Evolutionary conservation across 2,888 invertebrate genomes (phyloP).

Genomic region (Chrysina gloriosa): DNA sequence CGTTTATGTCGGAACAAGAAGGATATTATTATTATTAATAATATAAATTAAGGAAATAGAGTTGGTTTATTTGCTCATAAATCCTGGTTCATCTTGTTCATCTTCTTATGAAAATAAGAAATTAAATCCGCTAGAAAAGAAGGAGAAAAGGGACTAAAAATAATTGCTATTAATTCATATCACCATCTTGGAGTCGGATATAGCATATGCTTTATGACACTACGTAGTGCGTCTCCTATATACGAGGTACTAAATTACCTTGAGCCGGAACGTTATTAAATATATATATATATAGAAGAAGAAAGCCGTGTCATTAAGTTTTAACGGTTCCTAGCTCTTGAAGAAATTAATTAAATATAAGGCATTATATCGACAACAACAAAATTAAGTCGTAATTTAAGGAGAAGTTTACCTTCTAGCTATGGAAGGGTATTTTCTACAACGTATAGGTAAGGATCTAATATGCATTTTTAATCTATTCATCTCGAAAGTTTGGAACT

Average conservation of each 20-base stretch:
- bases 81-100: not conserved
- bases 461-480: constrained; percentile 54
- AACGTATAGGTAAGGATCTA: constrained; percentile 39
- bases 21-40: no score
- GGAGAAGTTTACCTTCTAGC: constrained; percentile 16
- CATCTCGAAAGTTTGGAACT: constrained; percentile 50
- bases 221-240: constrained; percentile 13
- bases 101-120: constrained; percentile 34
- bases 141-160: constrained; percentile 11
- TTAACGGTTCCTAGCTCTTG: constrained; percentile 13
- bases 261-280: constrained; percentile 15
- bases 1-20: no score
- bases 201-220: constrained; percentile 20
- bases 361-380: constrained; percentile 36
- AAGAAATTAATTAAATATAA: constrained; percentile 41
- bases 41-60: constrained; percentile 20
- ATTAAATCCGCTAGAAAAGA: constrained; percentile 16
- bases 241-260: constrained; percentile 14
- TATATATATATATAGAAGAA: constrained; percentile 20
- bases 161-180: constrained; percentile 33
- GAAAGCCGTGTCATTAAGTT: constrained; percentile 10
- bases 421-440: constrained; percentile 35
- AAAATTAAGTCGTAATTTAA: constrained; percentile 39
- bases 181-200: constrained; percentile 4
- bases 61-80: constrained; percentile 29